Evolutionary conservation across 2,888 invertebrate species (phyloP).

Genomic region (Dione juno): DNA sequence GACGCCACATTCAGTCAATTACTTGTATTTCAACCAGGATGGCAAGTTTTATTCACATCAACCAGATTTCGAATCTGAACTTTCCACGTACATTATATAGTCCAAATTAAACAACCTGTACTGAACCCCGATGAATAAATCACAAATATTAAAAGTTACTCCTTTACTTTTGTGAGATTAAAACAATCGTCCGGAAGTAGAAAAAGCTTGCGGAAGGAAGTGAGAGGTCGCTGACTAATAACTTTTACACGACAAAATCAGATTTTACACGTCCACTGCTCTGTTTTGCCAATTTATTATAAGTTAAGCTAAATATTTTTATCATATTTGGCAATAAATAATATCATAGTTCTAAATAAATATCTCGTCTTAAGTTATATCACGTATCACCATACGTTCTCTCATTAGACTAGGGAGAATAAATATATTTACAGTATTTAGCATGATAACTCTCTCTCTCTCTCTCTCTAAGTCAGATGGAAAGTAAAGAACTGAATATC

Average conservation of each 20-base stretch:
- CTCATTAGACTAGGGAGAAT: too few species aligned
- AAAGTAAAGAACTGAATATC: too few species aligned
- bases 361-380: too few species aligned
- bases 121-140: neutral
- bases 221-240: constrained; percentile 10
- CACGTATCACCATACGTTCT: too few species aligned
- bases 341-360: neutral
- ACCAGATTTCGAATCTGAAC: too few species aligned
- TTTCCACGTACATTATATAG: too few species aligned
- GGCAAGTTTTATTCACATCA: too few species aligned
- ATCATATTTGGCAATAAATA: neutral
- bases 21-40: too few species aligned
- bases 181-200: constrained; percentile 17
- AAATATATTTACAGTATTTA: too few species aligned
- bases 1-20: too few species aligned
- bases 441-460: too few species aligned
- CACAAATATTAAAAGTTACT: neutral
- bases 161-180: neutral
- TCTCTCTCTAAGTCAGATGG: too few species aligned
- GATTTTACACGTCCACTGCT: constrained; percentile 38
- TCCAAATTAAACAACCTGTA: neutral
- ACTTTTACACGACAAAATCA: constrained; percentile 13
- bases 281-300: constrained; percentile 4
- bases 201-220: constrained; percentile 6
- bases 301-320: neutral